Evolutionary conservation across 2,113 vertebrate genomes (phyloP).

Genomic region (Rhabdomys dilectus): DNA sequence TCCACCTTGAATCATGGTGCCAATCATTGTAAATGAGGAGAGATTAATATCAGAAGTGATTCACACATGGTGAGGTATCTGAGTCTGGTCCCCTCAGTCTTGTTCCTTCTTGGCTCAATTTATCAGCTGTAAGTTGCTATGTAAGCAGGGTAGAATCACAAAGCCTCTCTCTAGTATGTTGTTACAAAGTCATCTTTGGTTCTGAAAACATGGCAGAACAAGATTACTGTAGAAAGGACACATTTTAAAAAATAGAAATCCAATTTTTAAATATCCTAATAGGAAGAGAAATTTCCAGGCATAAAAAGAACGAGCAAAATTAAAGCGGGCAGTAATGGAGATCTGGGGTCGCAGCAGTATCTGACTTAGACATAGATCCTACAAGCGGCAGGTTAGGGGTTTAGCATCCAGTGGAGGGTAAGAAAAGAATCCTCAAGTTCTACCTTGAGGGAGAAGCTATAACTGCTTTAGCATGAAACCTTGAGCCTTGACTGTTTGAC

Average conservation of each 20-base stretch:
- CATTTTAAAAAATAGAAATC: slow-evolving; percentile 28
- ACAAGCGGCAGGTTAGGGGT: background rate
- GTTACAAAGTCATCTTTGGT: slow-evolving; percentile 45
- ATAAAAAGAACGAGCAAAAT: slow-evolving; percentile 10
- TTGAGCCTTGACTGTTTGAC: background rate
- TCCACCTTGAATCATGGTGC: slow-evolving; percentile 61
- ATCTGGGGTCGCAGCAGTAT: slow-evolving; percentile 33
- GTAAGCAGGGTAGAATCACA: background rate
- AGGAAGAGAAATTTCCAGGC: slow-evolving; percentile 48
- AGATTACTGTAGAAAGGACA: background rate
- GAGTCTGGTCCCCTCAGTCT: slow-evolving; percentile 42
- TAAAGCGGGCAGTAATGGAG: slow-evolving; percentile 37
- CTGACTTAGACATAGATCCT: background rate
- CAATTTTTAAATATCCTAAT: slow-evolving; percentile 40
- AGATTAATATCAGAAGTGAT: slow-evolving; percentile 77
- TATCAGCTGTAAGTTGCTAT: slow-evolving; percentile 19
- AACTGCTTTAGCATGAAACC: background rate
- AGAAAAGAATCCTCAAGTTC: background rate
- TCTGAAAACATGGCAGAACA: slow-evolving; percentile 46
- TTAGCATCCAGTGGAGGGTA: background rate
- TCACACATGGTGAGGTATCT: slow-evolving; percentile 67
- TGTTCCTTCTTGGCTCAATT: slow-evolving; percentile 52
- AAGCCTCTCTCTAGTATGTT: background rate
- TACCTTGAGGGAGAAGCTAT: background rate
- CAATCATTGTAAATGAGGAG: slow-evolving; percentile 74